Base-by-base conservation (phyloP, 2,888 invertebrate species). In the Oxycera nigricornis region DNA sequence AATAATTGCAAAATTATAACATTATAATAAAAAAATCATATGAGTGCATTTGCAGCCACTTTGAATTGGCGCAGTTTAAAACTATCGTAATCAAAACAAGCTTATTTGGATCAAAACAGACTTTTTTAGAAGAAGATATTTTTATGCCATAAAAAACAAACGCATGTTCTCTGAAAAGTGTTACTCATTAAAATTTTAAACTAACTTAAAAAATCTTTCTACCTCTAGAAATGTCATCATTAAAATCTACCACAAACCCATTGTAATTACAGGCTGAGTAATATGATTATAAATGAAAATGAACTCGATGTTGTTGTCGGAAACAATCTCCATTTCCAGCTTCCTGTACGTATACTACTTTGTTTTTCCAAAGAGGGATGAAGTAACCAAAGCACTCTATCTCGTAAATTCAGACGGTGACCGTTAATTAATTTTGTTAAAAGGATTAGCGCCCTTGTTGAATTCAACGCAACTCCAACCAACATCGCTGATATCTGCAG, bases 351-450 rank as follows among this genome's bases (percentile, higher is more conserved):
- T 26, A 22, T 7, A 14, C 41, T 14, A n/a, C n/a, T 0, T 24
- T 41, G 65, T 41, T 39, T 65, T 39, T 31, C 14, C 14, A 41
- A 41, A 35, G 39, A 26, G 30, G 31, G 30, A 52, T 22, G 55
- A 52, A 22, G 31, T 28, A 28, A 22, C 55, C 14, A 70, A 70
- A 70, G 67, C 52, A 73, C 46, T 72, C 62, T 75, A 75, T 75
- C 75, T 75, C 75, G 61, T 75, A 73, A 75, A 73, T 73, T 68
- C 75, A 73, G 68, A 30, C 75, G 73, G 75, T 61, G 73, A 35
- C 68, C 70, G 68, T 75, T 75, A 75, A 75, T 75, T 75, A 75
- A 75, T 75, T 75, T 73, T 46, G 68, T 68, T 73, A 68, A 67
- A 75, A 75, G 75, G 75, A 75, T 75, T 75, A 75, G 73, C 67